These are phyloP conservation scores for Tragulus kanchil DNA, from an alignment of 2,113 vertebrate species.

Conservation along the genomic window DNA sequence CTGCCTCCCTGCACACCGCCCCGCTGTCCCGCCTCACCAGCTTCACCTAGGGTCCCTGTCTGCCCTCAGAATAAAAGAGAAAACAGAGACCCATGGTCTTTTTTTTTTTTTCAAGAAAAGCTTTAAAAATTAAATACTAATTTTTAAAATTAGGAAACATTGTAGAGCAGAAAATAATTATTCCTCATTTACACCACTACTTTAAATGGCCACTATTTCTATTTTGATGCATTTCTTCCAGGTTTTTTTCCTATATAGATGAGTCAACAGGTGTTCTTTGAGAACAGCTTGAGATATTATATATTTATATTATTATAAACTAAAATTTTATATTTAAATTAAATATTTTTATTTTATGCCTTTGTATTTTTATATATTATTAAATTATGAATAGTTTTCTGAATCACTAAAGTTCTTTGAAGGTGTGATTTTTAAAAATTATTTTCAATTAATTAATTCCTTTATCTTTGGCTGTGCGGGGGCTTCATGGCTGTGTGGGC, in stretches of 20 bases:
- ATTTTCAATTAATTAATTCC: not conserved
- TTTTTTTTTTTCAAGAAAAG: not conserved
- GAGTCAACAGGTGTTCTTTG: not conserved
- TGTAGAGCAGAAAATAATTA: not conserved
- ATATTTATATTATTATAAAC: not conserved
- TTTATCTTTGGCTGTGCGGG: not conserved
- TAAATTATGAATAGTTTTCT: not conserved
- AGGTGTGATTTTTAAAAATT: not conserved
- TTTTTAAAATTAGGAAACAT: constrained; percentile 1
- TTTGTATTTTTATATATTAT: not conserved
- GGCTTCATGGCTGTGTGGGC: not conserved
- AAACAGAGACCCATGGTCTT: not conserved
- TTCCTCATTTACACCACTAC: not conserved
- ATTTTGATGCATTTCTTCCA: constrained; percentile 11
- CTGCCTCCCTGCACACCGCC: not conserved
- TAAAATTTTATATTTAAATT: not conserved
- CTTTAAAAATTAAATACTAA: not conserved
- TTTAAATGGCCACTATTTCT: not conserved
- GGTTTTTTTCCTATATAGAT: not conserved
- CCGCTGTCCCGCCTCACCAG: not conserved
- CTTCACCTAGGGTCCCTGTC: too few relatives aligned
- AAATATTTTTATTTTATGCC: too few relatives aligned
- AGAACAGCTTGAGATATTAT: not conserved
- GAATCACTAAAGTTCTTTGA: not conserved
- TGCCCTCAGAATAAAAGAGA: not conserved